Evolutionary conservation across 2,113 vertebrate genomes (phyloP).

Genomic region (Perca fluviatilis): DNA sequence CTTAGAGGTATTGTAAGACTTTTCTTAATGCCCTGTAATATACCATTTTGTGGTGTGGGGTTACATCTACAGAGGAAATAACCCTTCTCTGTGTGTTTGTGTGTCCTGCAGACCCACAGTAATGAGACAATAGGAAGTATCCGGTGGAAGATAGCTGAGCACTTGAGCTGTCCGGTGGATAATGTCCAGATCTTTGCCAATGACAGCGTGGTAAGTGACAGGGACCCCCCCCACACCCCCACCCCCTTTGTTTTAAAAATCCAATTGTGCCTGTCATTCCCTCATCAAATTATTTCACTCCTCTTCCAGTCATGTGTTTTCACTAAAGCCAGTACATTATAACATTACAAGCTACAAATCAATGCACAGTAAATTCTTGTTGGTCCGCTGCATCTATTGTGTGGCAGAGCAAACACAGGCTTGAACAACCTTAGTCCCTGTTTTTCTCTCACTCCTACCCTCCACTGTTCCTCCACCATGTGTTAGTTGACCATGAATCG

Average conservation of each 20-base stretch:
- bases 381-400: not conserved
- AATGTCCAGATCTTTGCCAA: slow-evolving; percentile 99
- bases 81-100: slow-evolving; percentile 36
- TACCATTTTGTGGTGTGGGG: not conserved
- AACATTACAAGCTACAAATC: not conserved
- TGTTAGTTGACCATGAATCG: slow-evolving; percentile 95
- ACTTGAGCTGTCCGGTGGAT: slow-evolving; percentile 95
- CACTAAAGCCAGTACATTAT: slow-evolving; percentile 26
- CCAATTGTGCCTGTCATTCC: slow-evolving; percentile 13
- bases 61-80: slow-evolving; percentile 6
- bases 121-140: slow-evolving; percentile 97
- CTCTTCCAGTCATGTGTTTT: slow-evolving; percentile 29
- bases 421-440: slow-evolving; percentile 8
- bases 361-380: not conserved
- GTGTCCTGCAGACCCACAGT: slow-evolving; percentile 92
- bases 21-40: not conserved
- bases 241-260: not conserved
- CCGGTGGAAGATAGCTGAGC: slow-evolving; percentile 98
- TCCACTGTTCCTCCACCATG: slow-evolving; percentile 8
- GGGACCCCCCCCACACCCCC: not conserved
- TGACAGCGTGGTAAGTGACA: slow-evolving; percentile 91
- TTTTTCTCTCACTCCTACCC: slow-evolving; percentile 22
- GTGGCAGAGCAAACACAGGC: slow-evolving; percentile 45
- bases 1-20: slow-evolving; percentile 88
- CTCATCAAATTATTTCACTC: slow-evolving; percentile 31